phyloP scores from a whole-genome alignment of 2,888 invertebrate genomes.

The Myathropa florea region DNA sequence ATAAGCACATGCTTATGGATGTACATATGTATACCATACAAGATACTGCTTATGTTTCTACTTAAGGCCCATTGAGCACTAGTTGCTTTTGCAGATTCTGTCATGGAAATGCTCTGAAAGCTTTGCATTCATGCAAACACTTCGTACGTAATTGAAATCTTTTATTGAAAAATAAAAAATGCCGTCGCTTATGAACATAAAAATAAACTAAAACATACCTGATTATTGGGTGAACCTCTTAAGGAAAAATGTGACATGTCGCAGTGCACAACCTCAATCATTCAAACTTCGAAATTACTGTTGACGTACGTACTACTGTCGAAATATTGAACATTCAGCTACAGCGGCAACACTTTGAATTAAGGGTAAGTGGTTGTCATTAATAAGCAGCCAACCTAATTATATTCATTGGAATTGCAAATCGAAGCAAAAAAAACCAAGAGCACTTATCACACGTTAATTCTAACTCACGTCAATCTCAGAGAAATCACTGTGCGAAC shows the following conservation, averaged over 20 bases:
- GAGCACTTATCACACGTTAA: constrained; percentile 1
- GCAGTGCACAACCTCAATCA: constrained; percentile 73
- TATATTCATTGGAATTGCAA: constrained; percentile 5
- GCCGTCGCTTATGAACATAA: not conserved
- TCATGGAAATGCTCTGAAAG: not conserved
- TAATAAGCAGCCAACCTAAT: constrained; percentile 9
- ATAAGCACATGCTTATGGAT: too few relatives aligned
- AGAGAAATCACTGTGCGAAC: constrained; percentile 1
- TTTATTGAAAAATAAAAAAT: too few relatives aligned
- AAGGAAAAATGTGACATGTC: constrained; percentile 86
- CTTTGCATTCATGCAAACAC: not conserved
- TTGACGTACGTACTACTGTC: not conserved
- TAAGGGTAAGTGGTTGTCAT: constrained; percentile 1
- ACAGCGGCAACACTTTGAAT: constrained; percentile 8
- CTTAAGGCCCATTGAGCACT: not conserved
- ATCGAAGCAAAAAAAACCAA: not conserved
- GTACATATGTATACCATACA: too few relatives aligned
- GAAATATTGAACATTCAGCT: not conserved
- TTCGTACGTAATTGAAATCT: too few relatives aligned
- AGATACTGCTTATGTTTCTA: too few relatives aligned
- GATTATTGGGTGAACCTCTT: constrained; percentile 85
- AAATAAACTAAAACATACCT: constrained; percentile 80
- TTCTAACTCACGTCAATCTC: constrained; percentile 15
- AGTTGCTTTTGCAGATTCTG: not conserved
- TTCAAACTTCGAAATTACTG: constrained; percentile 57